These are phyloP conservation scores for Sceloporus undulatus DNA, from an alignment of 2,113 vertebrate species.

Conservation along the genomic window DNA sequence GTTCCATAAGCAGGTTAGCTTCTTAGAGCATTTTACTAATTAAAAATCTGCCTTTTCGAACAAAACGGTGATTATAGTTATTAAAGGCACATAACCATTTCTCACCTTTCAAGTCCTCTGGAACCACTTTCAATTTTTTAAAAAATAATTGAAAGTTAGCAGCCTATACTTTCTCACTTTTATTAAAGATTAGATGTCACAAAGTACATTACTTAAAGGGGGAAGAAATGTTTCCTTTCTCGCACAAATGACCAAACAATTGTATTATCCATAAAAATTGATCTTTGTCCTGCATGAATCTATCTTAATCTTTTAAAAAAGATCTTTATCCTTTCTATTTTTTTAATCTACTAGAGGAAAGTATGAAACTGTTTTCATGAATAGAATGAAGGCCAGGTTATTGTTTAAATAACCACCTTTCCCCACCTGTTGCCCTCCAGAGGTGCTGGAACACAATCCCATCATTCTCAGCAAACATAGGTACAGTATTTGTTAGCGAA, in stretches of 20 bases:
- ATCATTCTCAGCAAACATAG: not conserved
- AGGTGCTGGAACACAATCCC: not conserved
- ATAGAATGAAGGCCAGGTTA: not conserved
- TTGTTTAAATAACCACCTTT: not conserved
- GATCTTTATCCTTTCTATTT: not conserved
- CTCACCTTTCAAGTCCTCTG: not conserved
- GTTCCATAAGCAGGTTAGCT: constrained; percentile 23
- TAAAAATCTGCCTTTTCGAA: constrained; percentile 21
- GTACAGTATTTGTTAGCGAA: not conserved
- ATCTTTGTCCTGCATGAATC: not conserved
- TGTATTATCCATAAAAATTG: not conserved
- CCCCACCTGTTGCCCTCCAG: not conserved
- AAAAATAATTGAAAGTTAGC: constrained; percentile 13
- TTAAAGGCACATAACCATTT: constrained; percentile 15
- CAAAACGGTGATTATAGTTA: constrained; percentile 21
- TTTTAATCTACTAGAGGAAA: not conserved
- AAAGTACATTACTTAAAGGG: constrained; percentile 28
- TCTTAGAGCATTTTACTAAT: constrained; percentile 8
- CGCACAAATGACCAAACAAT: not conserved
- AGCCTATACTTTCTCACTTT: constrained; percentile 40
- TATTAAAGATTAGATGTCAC: not conserved
- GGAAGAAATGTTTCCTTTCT: not conserved
- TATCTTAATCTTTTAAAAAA: not conserved
- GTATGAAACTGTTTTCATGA: not conserved
- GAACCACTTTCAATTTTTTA: constrained; percentile 22